Percentiles rank a stretch among this genome's conserved stretches.
phyloP scores from a whole-genome alignment of 2,113 vertebrate species.

The Apaloderma vittatum region DNA sequence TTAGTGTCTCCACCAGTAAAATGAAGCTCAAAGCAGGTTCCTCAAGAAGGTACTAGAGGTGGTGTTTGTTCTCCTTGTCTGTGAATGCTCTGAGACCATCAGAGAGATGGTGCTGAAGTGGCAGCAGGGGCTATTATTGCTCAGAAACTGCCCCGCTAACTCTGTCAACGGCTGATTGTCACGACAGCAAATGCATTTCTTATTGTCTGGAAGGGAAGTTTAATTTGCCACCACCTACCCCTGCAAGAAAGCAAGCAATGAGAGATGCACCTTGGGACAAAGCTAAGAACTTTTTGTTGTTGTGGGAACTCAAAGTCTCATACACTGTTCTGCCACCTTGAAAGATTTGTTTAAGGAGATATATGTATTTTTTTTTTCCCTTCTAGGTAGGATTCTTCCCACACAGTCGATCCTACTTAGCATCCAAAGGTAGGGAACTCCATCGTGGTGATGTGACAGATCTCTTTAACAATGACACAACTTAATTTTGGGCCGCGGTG shows the following conservation, averaged over 20 bases:
- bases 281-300: background rate
- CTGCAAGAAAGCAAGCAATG: background rate
- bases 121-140: background rate
- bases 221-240: background rate
- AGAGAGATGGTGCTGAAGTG: background rate
- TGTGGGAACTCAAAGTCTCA: background rate
- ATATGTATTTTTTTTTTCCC: background rate
- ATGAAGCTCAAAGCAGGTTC: background rate
- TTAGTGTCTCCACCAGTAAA: background rate
- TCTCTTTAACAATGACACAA: background rate
- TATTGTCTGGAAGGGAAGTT: background rate
- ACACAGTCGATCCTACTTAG: accelerated
- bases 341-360: background rate
- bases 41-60: background rate
- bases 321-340: background rate
- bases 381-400: background rate
- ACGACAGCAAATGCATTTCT: background rate
- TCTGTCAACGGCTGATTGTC: background rate
- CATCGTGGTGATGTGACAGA: background rate
- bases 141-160: background rate
- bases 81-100: background rate
- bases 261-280: background rate
- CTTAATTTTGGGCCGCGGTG: background rate
- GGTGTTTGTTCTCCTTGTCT: background rate
- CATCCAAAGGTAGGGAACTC: background rate